These are phyloP conservation scores for Malurus alboscapulatus DNA, from an alignment of 2,113 vertebrate genomes.

Conservation along the genomic window DNA sequence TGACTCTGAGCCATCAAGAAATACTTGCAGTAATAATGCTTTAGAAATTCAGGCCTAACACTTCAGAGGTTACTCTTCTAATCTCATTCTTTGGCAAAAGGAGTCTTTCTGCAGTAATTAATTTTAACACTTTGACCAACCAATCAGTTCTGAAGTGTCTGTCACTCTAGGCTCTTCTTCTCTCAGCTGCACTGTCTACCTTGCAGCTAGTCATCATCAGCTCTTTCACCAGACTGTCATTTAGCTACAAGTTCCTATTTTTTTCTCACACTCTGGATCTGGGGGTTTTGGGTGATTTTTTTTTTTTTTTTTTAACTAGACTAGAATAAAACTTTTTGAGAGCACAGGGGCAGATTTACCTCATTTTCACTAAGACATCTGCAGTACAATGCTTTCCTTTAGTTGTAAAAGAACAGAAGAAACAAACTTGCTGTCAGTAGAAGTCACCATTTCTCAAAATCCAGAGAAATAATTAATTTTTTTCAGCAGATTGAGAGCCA, in stretches of 20 bases:
- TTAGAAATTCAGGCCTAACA: background rate
- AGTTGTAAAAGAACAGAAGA: background rate
- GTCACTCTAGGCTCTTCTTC: background rate
- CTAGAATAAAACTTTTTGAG: background rate
- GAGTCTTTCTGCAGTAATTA: background rate
- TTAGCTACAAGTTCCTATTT: background rate
- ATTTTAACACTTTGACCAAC: slow-evolving; percentile 7
- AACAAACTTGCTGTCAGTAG: background rate
- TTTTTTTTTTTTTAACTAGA: background rate
- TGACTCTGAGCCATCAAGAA: background rate
- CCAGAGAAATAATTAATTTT: background rate
- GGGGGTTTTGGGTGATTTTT: background rate
- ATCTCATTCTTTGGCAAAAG: background rate
- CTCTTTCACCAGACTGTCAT: background rate
- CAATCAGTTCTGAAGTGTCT: background rate
- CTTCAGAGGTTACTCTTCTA: background rate
- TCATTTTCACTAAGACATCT: background rate
- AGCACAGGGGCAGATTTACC: background rate
- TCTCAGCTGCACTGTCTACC: background rate
- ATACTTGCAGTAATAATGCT: background rate
- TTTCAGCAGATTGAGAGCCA: background rate
- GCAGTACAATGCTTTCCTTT: background rate
- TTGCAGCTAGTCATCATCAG: background rate
- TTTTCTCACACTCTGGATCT: background rate
- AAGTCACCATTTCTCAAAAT: background rate